Base-by-base conservation (phyloP, 2,797 vertebrate genomes). In the Carapus acus region DNA sequence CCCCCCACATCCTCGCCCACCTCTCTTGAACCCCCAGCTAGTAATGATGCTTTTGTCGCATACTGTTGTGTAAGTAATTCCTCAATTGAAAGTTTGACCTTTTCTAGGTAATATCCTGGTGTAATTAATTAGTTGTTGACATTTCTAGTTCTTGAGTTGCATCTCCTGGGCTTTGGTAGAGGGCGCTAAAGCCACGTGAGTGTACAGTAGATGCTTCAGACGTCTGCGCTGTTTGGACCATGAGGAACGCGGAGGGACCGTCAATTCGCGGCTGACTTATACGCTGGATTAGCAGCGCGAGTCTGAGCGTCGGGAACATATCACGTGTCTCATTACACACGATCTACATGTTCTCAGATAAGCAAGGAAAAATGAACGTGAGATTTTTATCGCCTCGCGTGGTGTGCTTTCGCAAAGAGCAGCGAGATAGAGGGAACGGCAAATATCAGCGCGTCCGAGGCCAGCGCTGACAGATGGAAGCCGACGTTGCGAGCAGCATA, bases 121-220 rank as follows among this genome's bases (percentile, higher is more conserved):
- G 66, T 70, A 62, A 77, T 78, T 80, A 80, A 82, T 81, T 69
- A 77, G 73, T 51, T 77, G 79, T 77, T 80, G 83, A 79, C 81
- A 80, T 82, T 83, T 79, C 47, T 60, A 58, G 61, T 76, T 45
- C 48, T 74, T 73, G 49, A 57, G 42, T 40, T 7, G 34, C 75
- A 62, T 68, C 66, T 43, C 60, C 6, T 55, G 58, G 46, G 73
- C 61, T 58, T 39, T 36, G 8, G 47, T 62, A 22, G 50, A 69
- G 70, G 48, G 46, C 44, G 62, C 56, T 74, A 50, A 65, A 67
- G 49, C 34, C 51, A 67, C 77, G 71, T n/a, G 67, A 73, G 71
- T 50, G 13, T 69, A 33, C 62, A 62, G 73, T n/a, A 71, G 63
- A 65, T 57, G 29, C 56, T 53, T 60, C 29, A 50, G 8, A 43